Evolutionary conservation across 2,797 vertebrate species (phyloP), one percentile per base, ranked within the genome.

Genomic region (Hybognathus amarus): DNA sequence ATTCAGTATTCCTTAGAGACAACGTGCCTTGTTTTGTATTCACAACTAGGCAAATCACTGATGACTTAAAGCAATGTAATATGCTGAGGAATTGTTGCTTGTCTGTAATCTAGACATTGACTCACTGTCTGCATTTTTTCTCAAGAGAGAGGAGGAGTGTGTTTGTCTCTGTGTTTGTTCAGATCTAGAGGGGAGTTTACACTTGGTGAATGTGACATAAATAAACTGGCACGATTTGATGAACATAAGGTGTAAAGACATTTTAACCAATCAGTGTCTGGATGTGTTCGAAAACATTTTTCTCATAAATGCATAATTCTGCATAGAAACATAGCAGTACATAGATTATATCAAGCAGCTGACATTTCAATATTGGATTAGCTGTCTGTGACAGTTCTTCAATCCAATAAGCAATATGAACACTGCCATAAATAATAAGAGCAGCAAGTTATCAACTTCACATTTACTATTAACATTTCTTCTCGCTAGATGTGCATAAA

Each of bases 181-280:
- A 85, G 83, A 87, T 74, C 77, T 79, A 83, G 85, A 89, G 90
- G 87, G 87, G 89, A 90, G 88, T 91, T 88, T 80, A 87, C 82
- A 85, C 74, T 84, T 81, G 75, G 82, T 77, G 77, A 87, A 79
- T 87, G 82, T 86, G 86, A 84, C 78, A 86, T 79, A 88, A 87
- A 89, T 86, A 82, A 91, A 89, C 81, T 75, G 83, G 83, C 81
- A 90, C 75, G 45, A 79, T 87, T 88, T 47, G 68, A 89, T 88
- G 88, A 75, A 86, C 83, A 89, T 83, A 83, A 63, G 82, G 86
- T 77, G 83, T 79, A 86, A 85, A 90, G 33, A 83, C 86, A 86
- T 85, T 70, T 61, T n/a, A 52, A 86, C 82, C 77, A 85, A 80
- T 86, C 71, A 80, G n/a, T 76, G 81, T 82, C 84, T 83, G 13